A percentile compares a stretch with the other conserved stretches of the same genome.
These are phyloP conservation scores for Mellivora capensis DNA, from an alignment of 2,113 vertebrate species.

Conservation along the genomic window DNA sequence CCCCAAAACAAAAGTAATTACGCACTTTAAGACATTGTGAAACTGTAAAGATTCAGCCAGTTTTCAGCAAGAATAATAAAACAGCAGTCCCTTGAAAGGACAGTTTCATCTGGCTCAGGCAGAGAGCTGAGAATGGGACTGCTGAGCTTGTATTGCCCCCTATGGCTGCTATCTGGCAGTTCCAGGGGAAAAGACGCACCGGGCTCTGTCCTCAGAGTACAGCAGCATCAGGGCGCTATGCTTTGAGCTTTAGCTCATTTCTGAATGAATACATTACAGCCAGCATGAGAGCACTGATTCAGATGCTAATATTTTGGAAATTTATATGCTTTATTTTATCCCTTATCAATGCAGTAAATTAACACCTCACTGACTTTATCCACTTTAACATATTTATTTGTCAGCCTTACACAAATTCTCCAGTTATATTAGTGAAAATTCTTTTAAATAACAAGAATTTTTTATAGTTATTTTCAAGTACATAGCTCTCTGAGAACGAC, in stretches of 20 bases:
- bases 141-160: conserved; percentile 84
- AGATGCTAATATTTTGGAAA: background rate
- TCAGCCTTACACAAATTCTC: background rate
- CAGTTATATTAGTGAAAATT: background rate
- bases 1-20: conserved; percentile 46
- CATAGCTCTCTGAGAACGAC: background rate
- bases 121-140: conserved; percentile 59
- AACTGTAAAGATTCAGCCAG: conserved; percentile 4
- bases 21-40: background rate
- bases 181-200: conserved; percentile 39
- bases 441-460: background rate
- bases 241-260: background rate
- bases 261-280: background rate
- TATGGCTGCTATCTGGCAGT: conserved; percentile 78
- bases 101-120: background rate
- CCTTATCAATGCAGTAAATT: background rate
- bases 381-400: background rate
- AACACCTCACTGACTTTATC: background rate
- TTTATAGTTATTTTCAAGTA: background rate
- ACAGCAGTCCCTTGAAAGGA: conserved; percentile 3
- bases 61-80: conserved; percentile 60
- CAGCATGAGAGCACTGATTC: background rate
- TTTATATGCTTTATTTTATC: background rate
- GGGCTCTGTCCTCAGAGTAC: background rate
- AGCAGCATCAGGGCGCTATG: background rate